Evolutionary conservation across 2,113 vertebrate species (phyloP), one percentile per base, ranked within the genome.

Genomic region (Lanius ludovicianus): DNA sequence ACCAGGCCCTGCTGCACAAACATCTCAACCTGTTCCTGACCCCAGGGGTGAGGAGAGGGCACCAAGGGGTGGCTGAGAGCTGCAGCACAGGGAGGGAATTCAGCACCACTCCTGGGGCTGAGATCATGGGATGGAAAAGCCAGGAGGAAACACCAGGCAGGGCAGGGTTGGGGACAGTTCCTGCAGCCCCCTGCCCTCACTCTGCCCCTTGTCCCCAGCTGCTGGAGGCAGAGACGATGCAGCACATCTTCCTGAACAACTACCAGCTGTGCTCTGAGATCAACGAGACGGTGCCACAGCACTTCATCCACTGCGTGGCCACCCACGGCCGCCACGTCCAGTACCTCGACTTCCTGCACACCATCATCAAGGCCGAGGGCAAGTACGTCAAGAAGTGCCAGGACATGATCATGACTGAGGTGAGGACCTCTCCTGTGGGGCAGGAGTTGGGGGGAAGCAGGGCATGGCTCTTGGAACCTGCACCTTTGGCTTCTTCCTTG

Each of bases 381-480:
- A 99, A 99, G 95, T 99, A 99, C 64, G 99, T 99, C 74, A 99
- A 99, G 98, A 99, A 99, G 97, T 99, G 99, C 92, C 99, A 99
- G 98, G 99, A 99, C 97, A 99, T 99, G 99, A 99, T 99, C 98
- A 99, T 99, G 99, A 99, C 99, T 0, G 99, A 99, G 99, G 99
- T 99, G 98, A 98, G 98, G 22, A 75, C 5, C 28, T 46, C 8
- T 27, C 35, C 20, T 5, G 10, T 0, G 2, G 52, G 82, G 23
- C 11, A 1, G 5, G 15, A 86, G 13, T 0, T 0, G 10, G 25
- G 63, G 42, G 15, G 18, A 18, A 55, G 64, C 24, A 15, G 55
- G 63, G 20, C 19, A 11, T 3, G 11, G 70, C 57, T 46, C 15
- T 67, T 6, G 1, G 39, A 17, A 67, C 5, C 24, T 16, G 30